phyloP scores from a whole-genome alignment of 2,797 vertebrate species.

The Trichosurus vulpecula region DNA sequence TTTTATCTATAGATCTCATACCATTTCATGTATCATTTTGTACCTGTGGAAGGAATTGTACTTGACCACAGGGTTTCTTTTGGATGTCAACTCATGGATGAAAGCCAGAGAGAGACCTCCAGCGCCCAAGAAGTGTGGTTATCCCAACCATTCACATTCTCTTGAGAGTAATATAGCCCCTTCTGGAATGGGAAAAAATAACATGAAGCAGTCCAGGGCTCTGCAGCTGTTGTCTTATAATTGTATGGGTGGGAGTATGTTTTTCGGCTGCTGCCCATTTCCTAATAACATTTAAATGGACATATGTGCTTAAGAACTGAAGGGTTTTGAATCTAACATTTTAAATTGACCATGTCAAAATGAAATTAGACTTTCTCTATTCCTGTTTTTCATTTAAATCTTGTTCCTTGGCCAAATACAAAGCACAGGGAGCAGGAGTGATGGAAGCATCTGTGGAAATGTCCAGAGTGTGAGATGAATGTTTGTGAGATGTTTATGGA shows the following conservation, averaged over 20 bases:
- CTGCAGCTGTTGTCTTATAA: not conserved
- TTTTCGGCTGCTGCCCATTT: not conserved
- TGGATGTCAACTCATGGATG: not conserved
- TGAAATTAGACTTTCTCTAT: conserved; percentile 41
- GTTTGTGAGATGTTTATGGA: conserved; percentile 54
- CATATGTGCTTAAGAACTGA: not conserved
- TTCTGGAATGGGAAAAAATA: not conserved
- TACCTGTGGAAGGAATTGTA: not conserved
- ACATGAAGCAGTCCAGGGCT: not conserved
- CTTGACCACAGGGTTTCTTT: not conserved
- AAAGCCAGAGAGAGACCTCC: not conserved
- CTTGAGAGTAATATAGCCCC: not conserved
- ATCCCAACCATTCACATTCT: not conserved
- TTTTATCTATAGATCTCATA: not conserved
- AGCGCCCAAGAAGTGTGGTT: not conserved
- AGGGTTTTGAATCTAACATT: conserved; percentile 10
- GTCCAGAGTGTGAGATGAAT: conserved; percentile 43
- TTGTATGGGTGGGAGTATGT: conserved; percentile 4
- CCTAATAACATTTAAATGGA: conserved; percentile 1
- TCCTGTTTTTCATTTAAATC: conserved; percentile 68
- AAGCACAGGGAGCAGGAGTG: conserved; percentile 50
- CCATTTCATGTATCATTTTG: not conserved
- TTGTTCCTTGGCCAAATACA: conserved; percentile 57
- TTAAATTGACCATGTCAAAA: conserved; percentile 57
- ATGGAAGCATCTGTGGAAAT: conserved; percentile 70